These are phyloP conservation scores for Odontophorus gujanensis DNA, from an alignment of 2,113 vertebrate species.

Conservation along the genomic window DNA sequence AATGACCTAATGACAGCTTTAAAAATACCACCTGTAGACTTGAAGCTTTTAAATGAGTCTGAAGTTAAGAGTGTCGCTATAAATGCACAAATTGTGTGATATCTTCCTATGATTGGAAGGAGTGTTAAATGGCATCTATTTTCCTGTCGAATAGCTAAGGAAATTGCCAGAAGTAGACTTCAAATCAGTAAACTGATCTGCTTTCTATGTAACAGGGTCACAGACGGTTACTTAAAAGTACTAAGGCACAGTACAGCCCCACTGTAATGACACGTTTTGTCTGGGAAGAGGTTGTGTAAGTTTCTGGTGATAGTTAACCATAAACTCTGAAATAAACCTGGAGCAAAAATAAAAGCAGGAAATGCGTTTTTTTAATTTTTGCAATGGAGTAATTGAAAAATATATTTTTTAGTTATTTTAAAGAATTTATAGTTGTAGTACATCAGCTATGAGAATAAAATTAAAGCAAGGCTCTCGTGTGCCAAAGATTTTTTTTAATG, in stretches of 20 bases:
- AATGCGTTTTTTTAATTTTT: not conserved
- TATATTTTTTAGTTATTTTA: not conserved
- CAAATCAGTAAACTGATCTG: not conserved
- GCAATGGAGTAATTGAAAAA: not conserved
- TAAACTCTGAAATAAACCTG: conserved; percentile 17
- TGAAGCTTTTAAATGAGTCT: conserved; percentile 64
- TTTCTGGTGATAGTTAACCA: not conserved
- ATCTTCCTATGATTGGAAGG: conserved; percentile 45
- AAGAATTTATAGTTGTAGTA: not conserved
- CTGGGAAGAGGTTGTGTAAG: not conserved
- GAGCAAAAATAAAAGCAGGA: not conserved
- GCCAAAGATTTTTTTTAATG: conserved; percentile 24
- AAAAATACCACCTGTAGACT: conserved; percentile 66
- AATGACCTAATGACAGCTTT: conserved; percentile 61
- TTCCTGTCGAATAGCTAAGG: conserved; percentile 31
- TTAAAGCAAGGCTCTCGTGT: not conserved
- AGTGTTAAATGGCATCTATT: conserved; percentile 46
- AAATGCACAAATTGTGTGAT: conserved; percentile 54
- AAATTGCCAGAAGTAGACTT: conserved; percentile 51
- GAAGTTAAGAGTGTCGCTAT: conserved; percentile 41
- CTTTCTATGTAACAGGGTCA: not conserved
- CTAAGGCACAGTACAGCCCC: not conserved
- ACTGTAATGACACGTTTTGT: not conserved
- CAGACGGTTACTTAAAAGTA: conserved; percentile 15
- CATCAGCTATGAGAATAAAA: not conserved